Base-by-base conservation (phyloP, 2,113 vertebrate genomes). In the Rhinopomastus cyanomelas region DNA sequence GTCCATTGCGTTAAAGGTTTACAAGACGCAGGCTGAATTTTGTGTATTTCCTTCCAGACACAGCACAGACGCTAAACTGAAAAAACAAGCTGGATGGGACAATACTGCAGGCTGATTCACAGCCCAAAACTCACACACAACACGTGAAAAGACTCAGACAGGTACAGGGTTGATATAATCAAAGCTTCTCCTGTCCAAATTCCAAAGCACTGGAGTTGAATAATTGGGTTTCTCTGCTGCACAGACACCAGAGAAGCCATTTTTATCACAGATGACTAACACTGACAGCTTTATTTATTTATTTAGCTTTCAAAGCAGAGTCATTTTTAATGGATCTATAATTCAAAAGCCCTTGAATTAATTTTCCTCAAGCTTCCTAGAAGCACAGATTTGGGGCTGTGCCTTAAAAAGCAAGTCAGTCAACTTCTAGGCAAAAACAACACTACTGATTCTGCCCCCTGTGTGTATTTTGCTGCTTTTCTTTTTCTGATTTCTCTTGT, bases 261-360 rank as follows among this genome's bases (percentile, higher is more conserved):
- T 81, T 91, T 88, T 89, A 85, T 30, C 52, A 87, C 1, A 72
- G 84, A 68, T 91, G 85, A 95, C 75, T 88, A 94, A 93, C 22
- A 56, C 69, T 19, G 55, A 27, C 89, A 85, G 66, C 27, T 72
- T 93, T 84, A 68, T 90, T 91, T 80, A 92, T 92, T 91, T 94
- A 81, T 69, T 85, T 87, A 85, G 25, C 55, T 91, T 94, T 79
- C 92, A 90, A 94, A 93, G 88, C 37, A 80, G 57, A 91, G n/a
- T 80, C 17, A 86, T 84, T 93, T 94, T 91, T 94, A 94, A 93
- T 90, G 88, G 48, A 75, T 76, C 71, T 85, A 32, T 89, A 94
- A 94, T 84, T 90, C 71, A 95, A 91, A 93, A 62, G 42, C 62
- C 73, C 71, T 88, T 92, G 68, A 89, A 96, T 93, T 89, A 94